phyloP scores from a whole-genome alignment of 1,140 invertebrate species.

The Antheraea pernyi region DNA sequence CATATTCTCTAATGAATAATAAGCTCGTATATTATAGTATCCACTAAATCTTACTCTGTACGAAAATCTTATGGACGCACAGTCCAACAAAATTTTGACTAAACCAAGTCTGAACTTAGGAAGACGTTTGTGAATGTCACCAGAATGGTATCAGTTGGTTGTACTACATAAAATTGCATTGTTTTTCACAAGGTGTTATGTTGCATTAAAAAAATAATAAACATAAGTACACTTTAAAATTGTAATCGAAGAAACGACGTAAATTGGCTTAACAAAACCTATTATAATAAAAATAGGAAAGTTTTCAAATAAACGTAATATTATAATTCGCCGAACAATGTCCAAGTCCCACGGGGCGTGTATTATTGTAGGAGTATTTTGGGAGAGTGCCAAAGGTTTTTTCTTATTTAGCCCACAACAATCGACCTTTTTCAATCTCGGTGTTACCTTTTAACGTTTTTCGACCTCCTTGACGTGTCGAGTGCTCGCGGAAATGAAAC shows the following conservation, averaged over 20 bases:
- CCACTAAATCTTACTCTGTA: too few species aligned
- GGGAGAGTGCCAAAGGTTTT: slow-evolving; percentile 5
- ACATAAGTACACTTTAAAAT: too few species aligned
- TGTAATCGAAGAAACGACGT: neutral
- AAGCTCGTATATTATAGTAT: too few species aligned
- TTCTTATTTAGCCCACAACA: slow-evolving; percentile 4
- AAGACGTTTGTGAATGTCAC: too few species aligned
- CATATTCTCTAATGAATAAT: too few species aligned
- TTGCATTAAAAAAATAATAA: too few species aligned
- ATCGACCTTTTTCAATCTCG: slow-evolving; percentile 14
- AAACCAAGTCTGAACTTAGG: too few species aligned
- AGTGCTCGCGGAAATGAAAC: slow-evolving; percentile 15
- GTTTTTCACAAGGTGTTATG: too few species aligned
- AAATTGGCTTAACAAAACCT: neutral
- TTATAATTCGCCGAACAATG: neutral
- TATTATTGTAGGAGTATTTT: neutral
- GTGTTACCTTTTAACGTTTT: slow-evolving; percentile 9
- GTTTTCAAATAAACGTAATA: neutral
- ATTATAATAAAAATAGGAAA: neutral
- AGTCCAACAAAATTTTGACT: too few species aligned
- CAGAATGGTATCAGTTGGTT: too few species aligned
- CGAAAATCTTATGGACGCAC: too few species aligned
- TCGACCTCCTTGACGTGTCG: slow-evolving; percentile 4
- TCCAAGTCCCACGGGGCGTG: neutral
- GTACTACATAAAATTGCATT: too few species aligned